A percentile compares a stretch with the other conserved stretches of the same genome.
Conservation (phyloP, 1,140 invertebrate species). For the Oryctes rhinoceros region DNA sequence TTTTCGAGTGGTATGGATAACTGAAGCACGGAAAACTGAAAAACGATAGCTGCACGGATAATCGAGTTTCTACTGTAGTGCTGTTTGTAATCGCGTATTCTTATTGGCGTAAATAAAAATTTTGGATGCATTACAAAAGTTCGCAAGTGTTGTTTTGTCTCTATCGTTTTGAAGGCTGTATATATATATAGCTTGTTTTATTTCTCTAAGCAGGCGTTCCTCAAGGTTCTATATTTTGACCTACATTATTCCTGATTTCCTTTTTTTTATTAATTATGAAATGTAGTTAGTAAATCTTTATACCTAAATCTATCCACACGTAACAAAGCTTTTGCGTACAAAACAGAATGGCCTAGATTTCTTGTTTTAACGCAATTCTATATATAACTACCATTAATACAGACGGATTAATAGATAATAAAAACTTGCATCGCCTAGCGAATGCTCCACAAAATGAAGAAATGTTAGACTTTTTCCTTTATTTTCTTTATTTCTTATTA, state of each 20-base stretch:
- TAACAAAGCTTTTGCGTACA: background rate
- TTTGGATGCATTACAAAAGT: conserved; percentile 31
- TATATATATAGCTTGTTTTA: background rate
- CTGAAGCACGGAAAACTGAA: no score
- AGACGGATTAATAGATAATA: conserved; percentile 41
- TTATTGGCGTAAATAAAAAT: background rate
- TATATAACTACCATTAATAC: conserved; percentile 38
- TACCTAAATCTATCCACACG: no score
- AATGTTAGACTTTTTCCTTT: no score
- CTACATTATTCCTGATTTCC: background rate
- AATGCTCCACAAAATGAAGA: no score
- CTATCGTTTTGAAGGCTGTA: conserved; percentile 30
- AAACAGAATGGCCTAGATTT: conserved; percentile 43
- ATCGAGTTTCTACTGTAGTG: no score
- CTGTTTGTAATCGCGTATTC: background rate
- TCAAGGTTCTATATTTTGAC: background rate
- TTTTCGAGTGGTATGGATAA: no score
- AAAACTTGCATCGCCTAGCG: conserved; percentile 27
- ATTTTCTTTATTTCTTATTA: conserved; percentile 28
- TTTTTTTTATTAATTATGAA: background rate
- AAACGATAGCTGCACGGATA: no score
- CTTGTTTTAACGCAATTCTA: conserved; percentile 42
- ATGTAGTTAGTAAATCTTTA: background rate
- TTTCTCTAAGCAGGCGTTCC: background rate
- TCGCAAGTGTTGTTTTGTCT: conserved; percentile 23